Evolutionary conservation across 2,797 vertebrate genomes (phyloP), one percentile per base, ranked within the genome.

Genomic region (Leuciscus waleckii): DNA sequence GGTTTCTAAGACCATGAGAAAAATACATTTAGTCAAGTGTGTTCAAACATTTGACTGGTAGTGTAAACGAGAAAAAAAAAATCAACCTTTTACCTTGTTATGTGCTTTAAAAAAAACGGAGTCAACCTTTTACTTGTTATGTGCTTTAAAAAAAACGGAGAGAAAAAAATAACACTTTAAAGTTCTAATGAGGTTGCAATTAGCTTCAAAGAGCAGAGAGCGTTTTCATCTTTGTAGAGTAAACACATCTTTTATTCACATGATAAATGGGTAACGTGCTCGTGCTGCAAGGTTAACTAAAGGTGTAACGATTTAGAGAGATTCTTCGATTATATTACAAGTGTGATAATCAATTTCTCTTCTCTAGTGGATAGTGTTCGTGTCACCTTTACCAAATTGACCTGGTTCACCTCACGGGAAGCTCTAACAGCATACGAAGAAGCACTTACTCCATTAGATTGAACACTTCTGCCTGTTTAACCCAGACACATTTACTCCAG

Each of bases 311-410:
- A 85, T 88, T 90, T 87, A 67, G 78, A 85, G 84, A 90, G 89
- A 92, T 90, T 77, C 86, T 87, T 61, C 85, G 88, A 92, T 91
- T 88, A 87, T 87, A 90, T 80, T 88, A 88, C 46, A 37, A 87
- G 84, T 87, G 85, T 85, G 69, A 69, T 90, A 86, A 92, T 92
- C 90, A 87, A 76, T 89, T 89, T 79, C 79, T 73, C 54, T 61
- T 78, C 46, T 79, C 65, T 67, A 37, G 26, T 77, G 39, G 37
- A 63, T 29, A 29, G 26, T 68, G 17, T 83, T 69, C 56, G 41
- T 86, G 78, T 86, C 80, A 85, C 85, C 79, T 89, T 81, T 78
- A 69, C 43, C 32, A 70, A 29, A 67, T 17, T 79, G 19, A 39
- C 58, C 21, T 49, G 10, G 21, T 37, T 61, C 23, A 67, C 29